Percentiles rank a stretch among this genome's conserved stretches.
Evolutionary conservation across 2,888 invertebrate genomes (phyloP).

Genomic region (Lacanobia wlatinum): DNA sequence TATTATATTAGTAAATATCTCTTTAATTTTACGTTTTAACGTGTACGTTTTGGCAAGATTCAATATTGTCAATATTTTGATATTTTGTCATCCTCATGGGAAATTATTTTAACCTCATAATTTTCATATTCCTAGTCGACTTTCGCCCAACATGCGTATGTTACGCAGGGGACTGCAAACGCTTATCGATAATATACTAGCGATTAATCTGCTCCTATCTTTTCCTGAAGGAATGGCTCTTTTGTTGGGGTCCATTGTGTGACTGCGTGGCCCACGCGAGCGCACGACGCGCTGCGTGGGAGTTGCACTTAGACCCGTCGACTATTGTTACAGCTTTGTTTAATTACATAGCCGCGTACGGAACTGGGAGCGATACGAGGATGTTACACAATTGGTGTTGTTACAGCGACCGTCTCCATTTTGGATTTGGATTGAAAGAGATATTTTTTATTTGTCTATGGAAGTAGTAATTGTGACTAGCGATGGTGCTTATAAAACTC

Average conservation of each 20-base stretch:
- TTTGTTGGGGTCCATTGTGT: conserved; percentile 25
- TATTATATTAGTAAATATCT: too few species aligned
- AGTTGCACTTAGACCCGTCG: conserved; percentile 55
- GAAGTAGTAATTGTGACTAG: neutral
- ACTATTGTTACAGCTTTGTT: conserved; percentile 60
- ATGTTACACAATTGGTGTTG: conserved; percentile 20
- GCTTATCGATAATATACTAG: conserved; percentile 4
- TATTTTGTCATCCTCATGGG: neutral
- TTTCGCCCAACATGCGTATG: neutral
- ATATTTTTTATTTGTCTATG: neutral
- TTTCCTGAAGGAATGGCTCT: conserved; percentile 30
- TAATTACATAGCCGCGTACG: conserved; percentile 46
- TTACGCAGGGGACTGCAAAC: neutral
- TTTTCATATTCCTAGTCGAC: too few species aligned
- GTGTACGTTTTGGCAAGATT: neutral
- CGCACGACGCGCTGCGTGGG: conserved; percentile 55
- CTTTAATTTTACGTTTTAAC: neutral
- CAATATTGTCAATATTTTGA: too few species aligned
- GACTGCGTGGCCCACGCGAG: conserved; percentile 50
- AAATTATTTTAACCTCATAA: neutral
- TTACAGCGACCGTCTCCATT: neutral
- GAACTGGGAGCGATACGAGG: conserved; percentile 30
- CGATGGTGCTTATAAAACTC: neutral
- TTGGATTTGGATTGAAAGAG: neutral
- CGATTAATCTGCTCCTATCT: conserved; percentile 23